A percentile compares a stretch with the other conserved stretches of the same genome.
These are phyloP conservation scores for Phanerotoma sp. DNA, from an alignment of 2,888 invertebrate species.

Conservation along the genomic window DNA sequence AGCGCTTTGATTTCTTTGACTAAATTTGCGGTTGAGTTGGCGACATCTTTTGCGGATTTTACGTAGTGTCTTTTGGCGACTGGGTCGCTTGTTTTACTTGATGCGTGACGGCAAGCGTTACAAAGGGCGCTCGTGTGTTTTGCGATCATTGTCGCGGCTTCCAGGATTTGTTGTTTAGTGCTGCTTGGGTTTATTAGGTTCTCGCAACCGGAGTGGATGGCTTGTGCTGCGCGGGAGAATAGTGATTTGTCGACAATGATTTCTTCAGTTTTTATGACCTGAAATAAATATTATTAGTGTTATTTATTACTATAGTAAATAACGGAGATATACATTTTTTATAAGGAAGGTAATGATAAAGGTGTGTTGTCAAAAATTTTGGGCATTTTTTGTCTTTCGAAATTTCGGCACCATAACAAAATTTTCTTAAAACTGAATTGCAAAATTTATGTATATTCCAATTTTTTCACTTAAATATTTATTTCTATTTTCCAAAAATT, in stretches of 20 bases:
- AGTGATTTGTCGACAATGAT: slow-evolving; percentile 89
- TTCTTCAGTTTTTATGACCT: slow-evolving; percentile 57
- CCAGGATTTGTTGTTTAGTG: slow-evolving; percentile 78
- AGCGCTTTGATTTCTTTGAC: slow-evolving; percentile 93
- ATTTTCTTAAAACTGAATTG: no score
- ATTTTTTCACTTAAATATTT: no score
- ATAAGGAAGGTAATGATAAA: no score
- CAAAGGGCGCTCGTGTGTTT: slow-evolving; percentile 95
- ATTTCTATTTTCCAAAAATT: no score
- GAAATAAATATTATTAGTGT: no score
- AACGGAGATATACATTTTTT: no score
- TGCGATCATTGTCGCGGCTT: slow-evolving; percentile 91
- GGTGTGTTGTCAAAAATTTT: no score
- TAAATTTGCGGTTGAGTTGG: slow-evolving; percentile 90
- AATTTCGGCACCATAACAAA: no score
- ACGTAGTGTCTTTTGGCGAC: slow-evolving; percentile 96
- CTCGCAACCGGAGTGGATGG: slow-evolving; percentile 87
- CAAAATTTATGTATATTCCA: no score
- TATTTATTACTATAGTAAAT: no score
- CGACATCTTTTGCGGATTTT: slow-evolving; percentile 96
- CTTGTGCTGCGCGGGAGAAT: slow-evolving; percentile 84
- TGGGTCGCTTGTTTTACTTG: slow-evolving; percentile 85
- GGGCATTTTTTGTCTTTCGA: no score
- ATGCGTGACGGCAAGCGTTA: slow-evolving; percentile 92
- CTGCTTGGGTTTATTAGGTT: slow-evolving; percentile 71